Base-by-base conservation (phyloP, 2,797 vertebrate genomes). In the Odontamblyopus rebecca region DNA sequence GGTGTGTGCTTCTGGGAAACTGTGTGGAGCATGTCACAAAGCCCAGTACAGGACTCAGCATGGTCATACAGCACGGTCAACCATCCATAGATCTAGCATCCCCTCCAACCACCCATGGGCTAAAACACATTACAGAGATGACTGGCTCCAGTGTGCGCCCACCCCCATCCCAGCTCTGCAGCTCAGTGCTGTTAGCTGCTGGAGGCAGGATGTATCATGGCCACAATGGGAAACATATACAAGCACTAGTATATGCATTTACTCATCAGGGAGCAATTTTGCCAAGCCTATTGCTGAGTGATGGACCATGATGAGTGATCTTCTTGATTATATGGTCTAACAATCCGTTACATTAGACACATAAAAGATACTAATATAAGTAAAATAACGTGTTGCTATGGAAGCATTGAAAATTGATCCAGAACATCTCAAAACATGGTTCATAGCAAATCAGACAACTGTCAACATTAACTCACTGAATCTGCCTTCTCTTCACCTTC, bases 61-160 rank as follows among this genome's bases (percentile, higher is more conserved):
- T 80, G 73, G 73, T 75, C 79, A 79, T 83, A 85, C 79, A 83
- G 79, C 78, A 70, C 73, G 73, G 80, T 87, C 88, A 85, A 83
- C 76, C 83, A 85, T 73, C 88, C 84, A 81, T 86, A 76, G 69
- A 82, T 86, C 79, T 61, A 27, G 72, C 73, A 70, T 68, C 62
- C 67, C 69, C 67, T 87, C 72, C 86, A 82, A 85, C 85, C 87
- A 88, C 78, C 88, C 86, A 85, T 88, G 83, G 65, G 71, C 80
- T 90, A 86, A 89, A 90, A 80, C 86, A 86, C 85, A 86, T 92
- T 88, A 88, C 86, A 86, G 79, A 89, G 90, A 85, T 89, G 88
- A 85, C 86, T 90, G 88, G 82, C 76, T 86, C 83, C 68, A 32
- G 88, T 82, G 84, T 89, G 85, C 78, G 80, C 69, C 54, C 75